These are phyloP conservation scores for Pogonomyrmex californicus DNA, from an alignment of 1,140 invertebrate species.

Conservation along the genomic window DNA sequence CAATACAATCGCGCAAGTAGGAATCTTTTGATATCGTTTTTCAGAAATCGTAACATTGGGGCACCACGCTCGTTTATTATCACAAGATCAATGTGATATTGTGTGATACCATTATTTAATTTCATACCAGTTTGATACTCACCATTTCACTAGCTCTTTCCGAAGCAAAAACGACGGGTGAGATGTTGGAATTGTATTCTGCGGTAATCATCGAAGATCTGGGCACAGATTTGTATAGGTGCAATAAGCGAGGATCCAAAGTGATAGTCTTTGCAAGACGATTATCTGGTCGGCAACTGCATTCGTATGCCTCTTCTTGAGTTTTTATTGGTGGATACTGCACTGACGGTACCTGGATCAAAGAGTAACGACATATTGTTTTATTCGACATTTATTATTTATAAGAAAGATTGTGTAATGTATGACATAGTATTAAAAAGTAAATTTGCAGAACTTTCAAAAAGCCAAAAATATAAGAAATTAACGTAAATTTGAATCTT, in stretches of 20 bases:
- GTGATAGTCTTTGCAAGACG: too few species aligned
- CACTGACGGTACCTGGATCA: background rate
- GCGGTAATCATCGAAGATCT: background rate
- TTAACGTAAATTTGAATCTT: background rate
- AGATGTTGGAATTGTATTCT: background rate
- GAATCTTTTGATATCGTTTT: constrained; percentile 48
- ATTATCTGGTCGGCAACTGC: constrained; percentile 7
- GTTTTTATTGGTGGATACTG: background rate
- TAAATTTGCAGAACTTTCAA: background rate
- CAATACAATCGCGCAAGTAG: constrained; percentile 13
- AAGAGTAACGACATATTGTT: background rate
- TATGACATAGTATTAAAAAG: constrained; percentile 1
- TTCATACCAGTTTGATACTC: background rate
- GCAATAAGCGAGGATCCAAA: too few species aligned
- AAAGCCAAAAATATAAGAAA: background rate
- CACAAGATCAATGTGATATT: background rate
- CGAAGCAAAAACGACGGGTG: background rate
- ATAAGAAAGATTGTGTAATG: background rate
- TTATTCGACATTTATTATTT: background rate
- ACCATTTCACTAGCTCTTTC: background rate
- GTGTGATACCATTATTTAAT: background rate
- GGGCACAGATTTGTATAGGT: background rate
- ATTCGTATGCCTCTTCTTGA: background rate
- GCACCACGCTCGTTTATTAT: background rate
- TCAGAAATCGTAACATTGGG: background rate